These are phyloP conservation scores for Hypercompe scribonia DNA, from an alignment of 2,888 invertebrate genomes.

Conservation along the genomic window DNA sequence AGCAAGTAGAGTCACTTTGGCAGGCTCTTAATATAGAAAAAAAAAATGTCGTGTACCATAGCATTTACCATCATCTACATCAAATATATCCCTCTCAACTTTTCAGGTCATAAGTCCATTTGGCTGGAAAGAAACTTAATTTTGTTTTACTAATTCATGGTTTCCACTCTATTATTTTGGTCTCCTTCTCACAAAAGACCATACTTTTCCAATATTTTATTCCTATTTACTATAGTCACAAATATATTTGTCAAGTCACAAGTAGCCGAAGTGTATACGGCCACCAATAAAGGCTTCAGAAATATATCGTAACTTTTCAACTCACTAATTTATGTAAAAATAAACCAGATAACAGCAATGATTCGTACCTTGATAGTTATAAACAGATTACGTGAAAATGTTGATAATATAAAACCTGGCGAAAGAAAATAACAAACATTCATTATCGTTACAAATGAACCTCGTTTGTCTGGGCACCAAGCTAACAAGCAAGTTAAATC, in stretches of 20 bases:
- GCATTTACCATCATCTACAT: neutral
- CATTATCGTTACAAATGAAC: slow-evolving; percentile 44
- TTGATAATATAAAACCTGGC: slow-evolving; percentile 1
- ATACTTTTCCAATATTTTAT: neutral
- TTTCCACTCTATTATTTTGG: neutral
- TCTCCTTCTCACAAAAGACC: neutral
- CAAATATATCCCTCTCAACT: neutral
- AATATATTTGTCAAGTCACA: neutral
- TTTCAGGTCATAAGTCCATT: neutral
- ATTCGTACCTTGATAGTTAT: neutral
- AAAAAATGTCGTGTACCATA: neutral
- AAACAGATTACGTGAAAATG: neutral
- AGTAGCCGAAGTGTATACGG: neutral
- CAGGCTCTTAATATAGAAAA: too few relatives aligned
- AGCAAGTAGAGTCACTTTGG: too few relatives aligned
- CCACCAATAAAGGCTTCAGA: neutral
- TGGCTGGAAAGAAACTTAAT: neutral
- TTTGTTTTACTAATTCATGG: neutral
- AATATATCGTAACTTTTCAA: neutral
- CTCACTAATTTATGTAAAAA: neutral
- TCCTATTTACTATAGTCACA: neutral
- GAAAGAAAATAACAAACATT: slow-evolving; percentile 39
- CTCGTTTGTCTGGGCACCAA: slow-evolving; percentile 44
- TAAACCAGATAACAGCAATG: neutral
- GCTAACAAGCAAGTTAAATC: slow-evolving; percentile 45